phyloP scores from a whole-genome alignment of 2,113 vertebrate genomes.

The Bos taurus region DNA sequence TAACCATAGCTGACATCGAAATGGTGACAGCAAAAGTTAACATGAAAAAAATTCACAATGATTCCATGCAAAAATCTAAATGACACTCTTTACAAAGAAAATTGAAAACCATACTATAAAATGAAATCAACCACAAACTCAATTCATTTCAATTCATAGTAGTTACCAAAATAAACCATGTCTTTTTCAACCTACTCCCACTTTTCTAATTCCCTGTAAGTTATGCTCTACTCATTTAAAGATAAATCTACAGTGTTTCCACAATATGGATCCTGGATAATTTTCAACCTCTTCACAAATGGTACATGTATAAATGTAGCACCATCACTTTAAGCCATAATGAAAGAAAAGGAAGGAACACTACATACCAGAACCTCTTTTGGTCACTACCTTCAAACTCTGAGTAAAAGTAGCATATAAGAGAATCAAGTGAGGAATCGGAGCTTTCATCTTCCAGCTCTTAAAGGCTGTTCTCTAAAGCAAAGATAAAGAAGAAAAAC shows the following conservation, averaged over 20 bases:
- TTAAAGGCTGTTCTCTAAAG: constrained; percentile 80
- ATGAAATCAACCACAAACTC: neutral
- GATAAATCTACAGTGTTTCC: neutral
- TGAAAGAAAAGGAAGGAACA: neutral
- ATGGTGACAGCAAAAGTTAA: neutral
- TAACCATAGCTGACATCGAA: neutral
- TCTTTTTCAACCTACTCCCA: neutral
- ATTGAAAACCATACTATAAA: neutral
- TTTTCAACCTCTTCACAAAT: neutral
- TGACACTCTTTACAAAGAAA: neutral
- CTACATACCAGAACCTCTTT: constrained; percentile 96
- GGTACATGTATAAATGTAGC: neutral
- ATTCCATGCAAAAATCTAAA: constrained; percentile 2
- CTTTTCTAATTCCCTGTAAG: neutral
- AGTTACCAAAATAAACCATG: neutral
- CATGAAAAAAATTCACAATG: neutral
- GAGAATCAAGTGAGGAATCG: constrained; percentile 93
- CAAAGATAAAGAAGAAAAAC: constrained; percentile 37
- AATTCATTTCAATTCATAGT: neutral
- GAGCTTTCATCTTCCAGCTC: constrained; percentile 93
- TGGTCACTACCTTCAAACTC: constrained; percentile 96
- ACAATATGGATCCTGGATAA: neutral
- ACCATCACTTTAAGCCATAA: neutral
- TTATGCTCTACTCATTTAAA: neutral
- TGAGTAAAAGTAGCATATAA: constrained; percentile 91